Conservation (phyloP, 2,888 invertebrate species). For the Chrysopilus asiliformis region DNA sequence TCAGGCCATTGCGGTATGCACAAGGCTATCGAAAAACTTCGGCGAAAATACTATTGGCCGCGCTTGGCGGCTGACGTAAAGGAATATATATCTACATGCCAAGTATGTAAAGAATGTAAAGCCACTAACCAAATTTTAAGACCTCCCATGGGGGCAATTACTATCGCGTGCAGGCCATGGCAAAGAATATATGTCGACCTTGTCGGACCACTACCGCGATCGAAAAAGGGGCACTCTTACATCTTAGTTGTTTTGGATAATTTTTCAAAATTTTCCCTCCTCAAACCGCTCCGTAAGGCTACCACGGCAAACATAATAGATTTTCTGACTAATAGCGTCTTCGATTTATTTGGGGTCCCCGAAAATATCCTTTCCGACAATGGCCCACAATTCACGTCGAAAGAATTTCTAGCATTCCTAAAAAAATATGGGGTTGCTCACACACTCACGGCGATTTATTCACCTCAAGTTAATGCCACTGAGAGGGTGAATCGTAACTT, state of each 20-base stretch:
- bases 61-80: constrained; percentile 8
- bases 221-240: constrained; percentile 7
- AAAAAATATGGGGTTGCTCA: constrained; percentile 11
- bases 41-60: constrained; percentile 15
- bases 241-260: constrained; percentile 13
- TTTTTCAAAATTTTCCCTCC: constrained; percentile 11
- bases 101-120: constrained; percentile 7
- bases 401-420: constrained; percentile 12
- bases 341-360: constrained; percentile 20
- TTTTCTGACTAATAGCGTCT: constrained; percentile 13
- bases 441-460: constrained; percentile 18
- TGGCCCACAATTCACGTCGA: constrained; percentile 15
- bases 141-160: constrained; percentile 11
- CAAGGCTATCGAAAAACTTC: constrained; percentile 5
- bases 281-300: constrained; percentile 11
- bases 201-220: constrained; percentile 12
- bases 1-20: constrained; percentile 6
- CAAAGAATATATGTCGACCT: constrained; percentile 13
- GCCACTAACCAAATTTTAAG: constrained; percentile 4
- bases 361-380: constrained; percentile 14
- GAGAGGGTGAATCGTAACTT: constrained; percentile 23
- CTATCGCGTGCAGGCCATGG: constrained; percentile 2
- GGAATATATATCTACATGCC: constrained; percentile 5
- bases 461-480: constrained; percentile 24
- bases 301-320: constrained; percentile 7